Evolutionary conservation across 2,888 invertebrate genomes (phyloP), one percentile per base, ranked within the genome.

Genomic region (Drosophila nigritarsus): DNA sequence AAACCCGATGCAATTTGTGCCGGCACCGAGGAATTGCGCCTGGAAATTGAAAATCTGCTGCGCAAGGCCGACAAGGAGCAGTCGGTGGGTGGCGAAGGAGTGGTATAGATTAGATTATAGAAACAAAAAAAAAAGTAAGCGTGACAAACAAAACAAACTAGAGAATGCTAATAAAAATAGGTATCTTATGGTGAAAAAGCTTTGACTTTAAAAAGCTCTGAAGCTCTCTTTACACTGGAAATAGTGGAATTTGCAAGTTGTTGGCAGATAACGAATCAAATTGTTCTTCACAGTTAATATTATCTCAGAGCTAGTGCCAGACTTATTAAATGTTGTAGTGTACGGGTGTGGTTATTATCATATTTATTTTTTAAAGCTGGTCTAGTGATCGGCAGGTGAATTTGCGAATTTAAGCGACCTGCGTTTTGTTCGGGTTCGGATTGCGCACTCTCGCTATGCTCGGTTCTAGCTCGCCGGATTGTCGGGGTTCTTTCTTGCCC

Each of bases 1-100:
- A 93, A 94, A 73, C 94, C 95, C 1, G 94, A 94, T 81, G 92
- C 94, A 58, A 91, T 95, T 40, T 94, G 94, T 51, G 93, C 94
- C 2, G 93, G 94, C 15, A 94, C 93, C 8, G 92, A 94, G 69
- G 85, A 87, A 50, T 82, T 95, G 51, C 94, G 94, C 8, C 91
- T 92, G 38, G 94, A 94, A 88, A 92, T 94, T 65, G 93, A 94
- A 73, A 92, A 92, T 73, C 87, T 94, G 42, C 94, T 94, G 72
- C 92, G 93, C 79, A 93, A 93, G 79, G 94, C 94, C 11, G 94
- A 95, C 90, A 78, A 90, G 49, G 85, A 82, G 36, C 82, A 83
- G 49, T 89, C 90, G 8, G 91, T 91, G n/a, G 92, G 92, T 11
- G 85, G 92, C 13, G 84, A 80, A 24, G 80, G 8, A 18, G 70